Evolutionary conservation across 1,140 invertebrate genomes (phyloP).

Genomic region (Drosophila kohkoa): DNA sequence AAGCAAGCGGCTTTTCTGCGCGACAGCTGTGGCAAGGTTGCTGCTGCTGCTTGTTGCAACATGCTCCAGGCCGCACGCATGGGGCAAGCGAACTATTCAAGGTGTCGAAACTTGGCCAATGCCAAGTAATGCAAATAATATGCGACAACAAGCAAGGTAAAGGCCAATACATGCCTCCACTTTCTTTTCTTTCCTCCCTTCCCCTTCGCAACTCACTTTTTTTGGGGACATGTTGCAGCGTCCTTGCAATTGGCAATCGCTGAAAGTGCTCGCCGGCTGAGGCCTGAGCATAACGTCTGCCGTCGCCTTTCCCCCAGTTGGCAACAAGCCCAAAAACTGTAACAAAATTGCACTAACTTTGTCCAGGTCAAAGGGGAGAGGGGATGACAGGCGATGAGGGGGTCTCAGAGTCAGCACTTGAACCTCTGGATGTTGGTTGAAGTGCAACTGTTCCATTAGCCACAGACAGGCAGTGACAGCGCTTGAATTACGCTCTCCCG

Average conservation of each 20-base stretch:
- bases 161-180: slow-evolving; percentile 36
- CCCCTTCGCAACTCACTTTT: neutral
- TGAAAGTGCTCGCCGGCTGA: slow-evolving; percentile 10
- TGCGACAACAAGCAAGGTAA: slow-evolving; percentile 65
- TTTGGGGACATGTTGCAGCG: slow-evolving; percentile 41
- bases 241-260: slow-evolving; percentile 29
- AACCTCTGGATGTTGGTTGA: slow-evolving; percentile 44
- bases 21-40: neutral
- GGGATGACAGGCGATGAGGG: neutral
- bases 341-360: neutral
- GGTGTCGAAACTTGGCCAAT: slow-evolving; percentile 50
- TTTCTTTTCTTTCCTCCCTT: neutral
- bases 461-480: slow-evolving; percentile 54
- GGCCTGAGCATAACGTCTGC: too few relatives aligned
- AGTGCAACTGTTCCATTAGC: slow-evolving; percentile 44
- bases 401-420: slow-evolving; percentile 25
- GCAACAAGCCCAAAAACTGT: slow-evolving; percentile 31
- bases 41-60: neutral
- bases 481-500: slow-evolving; percentile 60
- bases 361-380: neutral
- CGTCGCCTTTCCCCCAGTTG: slow-evolving; percentile 43
- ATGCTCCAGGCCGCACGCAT: neutral
- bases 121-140: slow-evolving; percentile 18
- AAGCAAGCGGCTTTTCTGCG: slow-evolving; percentile 36
- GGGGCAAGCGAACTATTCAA: slow-evolving; percentile 11